These are phyloP conservation scores for Pristionchus fissidentatus DNA, from an alignment of 2,888 invertebrate genomes.

Conservation along the genomic window DNA sequence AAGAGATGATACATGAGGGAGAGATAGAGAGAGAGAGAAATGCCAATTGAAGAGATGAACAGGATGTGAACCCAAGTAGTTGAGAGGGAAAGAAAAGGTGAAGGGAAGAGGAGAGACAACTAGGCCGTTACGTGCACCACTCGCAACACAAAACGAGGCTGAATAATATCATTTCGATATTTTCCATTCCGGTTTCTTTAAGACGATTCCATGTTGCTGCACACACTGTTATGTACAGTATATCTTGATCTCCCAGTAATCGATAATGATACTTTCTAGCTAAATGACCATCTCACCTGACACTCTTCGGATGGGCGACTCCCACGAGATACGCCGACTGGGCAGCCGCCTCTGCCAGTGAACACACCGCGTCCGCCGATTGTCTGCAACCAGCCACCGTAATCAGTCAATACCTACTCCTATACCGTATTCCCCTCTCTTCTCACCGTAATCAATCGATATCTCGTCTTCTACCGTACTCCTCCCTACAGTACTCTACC, in stretches of 20 bases:
- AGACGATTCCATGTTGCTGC: no score
- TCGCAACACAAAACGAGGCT: no score
- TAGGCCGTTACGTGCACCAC: no score
- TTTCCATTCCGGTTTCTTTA: no score
- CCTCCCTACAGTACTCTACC: no score
- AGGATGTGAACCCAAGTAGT: neutral
- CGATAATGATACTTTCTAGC: neutral
- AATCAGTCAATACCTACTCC: neutral
- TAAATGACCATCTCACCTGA: slow-evolving; percentile 71
- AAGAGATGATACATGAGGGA: neutral
- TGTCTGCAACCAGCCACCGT: slow-evolving; percentile 78
- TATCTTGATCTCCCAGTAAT: neutral
- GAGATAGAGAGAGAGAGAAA: no score
- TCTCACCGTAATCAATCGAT: neutral
- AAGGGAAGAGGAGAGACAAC: no score
- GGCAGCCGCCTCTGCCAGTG: slow-evolving; percentile 91
- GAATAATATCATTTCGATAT: no score
- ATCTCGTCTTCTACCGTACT: slow-evolving; percentile 21
- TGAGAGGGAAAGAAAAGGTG: neutral
- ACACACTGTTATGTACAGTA: neutral
- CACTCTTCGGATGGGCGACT: slow-evolving; percentile 90
- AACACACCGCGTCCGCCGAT: slow-evolving; percentile 90
- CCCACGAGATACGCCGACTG: slow-evolving; percentile 94
- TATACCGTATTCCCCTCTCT: slow-evolving; percentile 30
- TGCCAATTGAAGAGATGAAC: neutral